Percentiles rank a stretch among this genome's conserved stretches.
phyloP scores from a whole-genome alignment of 2,113 vertebrate species.

The Vimba vimba region DNA sequence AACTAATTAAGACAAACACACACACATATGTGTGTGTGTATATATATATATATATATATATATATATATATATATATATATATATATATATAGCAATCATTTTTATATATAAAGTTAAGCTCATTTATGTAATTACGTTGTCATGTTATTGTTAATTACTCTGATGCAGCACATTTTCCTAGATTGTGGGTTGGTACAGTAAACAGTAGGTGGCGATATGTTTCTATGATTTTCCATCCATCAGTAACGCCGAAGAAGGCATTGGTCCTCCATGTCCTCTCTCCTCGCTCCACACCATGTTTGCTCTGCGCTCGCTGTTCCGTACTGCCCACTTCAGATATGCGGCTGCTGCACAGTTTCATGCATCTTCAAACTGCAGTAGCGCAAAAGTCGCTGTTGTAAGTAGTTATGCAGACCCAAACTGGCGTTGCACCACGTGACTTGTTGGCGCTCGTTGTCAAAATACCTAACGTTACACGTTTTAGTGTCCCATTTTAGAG shows the following conservation, averaged over 20 bases:
- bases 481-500: not conserved
- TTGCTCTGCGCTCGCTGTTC: slow-evolving; percentile 32
- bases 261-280: not conserved
- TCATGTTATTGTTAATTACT: too few species aligned
- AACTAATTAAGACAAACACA: not conserved
- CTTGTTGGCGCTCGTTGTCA: not conserved
- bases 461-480: not conserved
- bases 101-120: too few species aligned
- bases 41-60: too few species aligned
- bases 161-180: too few species aligned
- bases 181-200: not conserved
- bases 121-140: too few species aligned
- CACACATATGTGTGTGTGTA: too few species aligned
- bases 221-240: not conserved
- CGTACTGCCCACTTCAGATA: slow-evolving; percentile 1
- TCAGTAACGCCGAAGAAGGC: not conserved
- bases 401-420: slow-evolving; percentile 19
- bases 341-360: slow-evolving; percentile 32
- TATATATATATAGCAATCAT: too few species aligned
- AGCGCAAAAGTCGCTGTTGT: slow-evolving; percentile 63
- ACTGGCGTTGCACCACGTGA: not conserved
- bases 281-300: slow-evolving; percentile 41
- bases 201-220: slow-evolving; percentile 7
- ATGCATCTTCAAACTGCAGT: slow-evolving; percentile 44
- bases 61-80: too few species aligned